Evolutionary conservation across 2,888 invertebrate genomes (phyloP).

Genomic region (Heliconius erato): DNA sequence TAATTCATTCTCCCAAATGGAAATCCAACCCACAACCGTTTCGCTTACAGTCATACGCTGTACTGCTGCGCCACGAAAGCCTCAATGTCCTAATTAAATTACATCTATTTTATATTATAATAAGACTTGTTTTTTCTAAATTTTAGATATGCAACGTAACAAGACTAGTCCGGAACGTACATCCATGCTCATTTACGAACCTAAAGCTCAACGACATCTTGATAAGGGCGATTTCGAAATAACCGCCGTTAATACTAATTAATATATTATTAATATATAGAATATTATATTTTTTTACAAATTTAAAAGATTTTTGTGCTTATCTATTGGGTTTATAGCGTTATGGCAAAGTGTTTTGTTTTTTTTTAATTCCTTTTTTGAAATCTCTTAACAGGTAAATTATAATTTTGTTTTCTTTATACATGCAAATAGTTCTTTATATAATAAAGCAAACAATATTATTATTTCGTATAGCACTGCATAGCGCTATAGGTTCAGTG

Average conservation of each 20-base stretch:
- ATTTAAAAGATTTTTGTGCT: not conserved
- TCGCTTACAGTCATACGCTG: too few species aligned
- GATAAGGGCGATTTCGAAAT: constrained; percentile 79
- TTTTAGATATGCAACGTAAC: constrained; percentile 76
- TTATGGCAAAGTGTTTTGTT: not conserved
- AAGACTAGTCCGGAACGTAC: constrained; percentile 76
- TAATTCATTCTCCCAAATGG: too few species aligned
- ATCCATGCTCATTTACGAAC: constrained; percentile 74
- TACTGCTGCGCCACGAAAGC: too few species aligned
- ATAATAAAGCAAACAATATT: too few species aligned
- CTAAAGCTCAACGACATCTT: constrained; percentile 69
- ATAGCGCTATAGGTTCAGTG: constrained; percentile 21
- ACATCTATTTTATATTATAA: not conserved
- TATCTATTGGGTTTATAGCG: constrained; percentile 4
- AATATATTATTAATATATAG: constrained; percentile 14
- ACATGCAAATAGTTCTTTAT: too few species aligned
- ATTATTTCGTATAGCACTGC: not conserved
- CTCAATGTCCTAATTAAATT: not conserved
- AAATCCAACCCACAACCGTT: too few species aligned
- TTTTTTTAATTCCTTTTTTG: not conserved
- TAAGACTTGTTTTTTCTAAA: not conserved
- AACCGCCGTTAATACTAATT: constrained; percentile 58
- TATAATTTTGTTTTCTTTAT: too few species aligned
- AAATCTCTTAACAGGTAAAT: too few species aligned
- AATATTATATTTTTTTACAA: not conserved